A percentile compares a stretch with the other conserved stretches of the same genome.
Conservation (phyloP, 2,797 vertebrate genomes). For the Alauda arvensis region DNA sequence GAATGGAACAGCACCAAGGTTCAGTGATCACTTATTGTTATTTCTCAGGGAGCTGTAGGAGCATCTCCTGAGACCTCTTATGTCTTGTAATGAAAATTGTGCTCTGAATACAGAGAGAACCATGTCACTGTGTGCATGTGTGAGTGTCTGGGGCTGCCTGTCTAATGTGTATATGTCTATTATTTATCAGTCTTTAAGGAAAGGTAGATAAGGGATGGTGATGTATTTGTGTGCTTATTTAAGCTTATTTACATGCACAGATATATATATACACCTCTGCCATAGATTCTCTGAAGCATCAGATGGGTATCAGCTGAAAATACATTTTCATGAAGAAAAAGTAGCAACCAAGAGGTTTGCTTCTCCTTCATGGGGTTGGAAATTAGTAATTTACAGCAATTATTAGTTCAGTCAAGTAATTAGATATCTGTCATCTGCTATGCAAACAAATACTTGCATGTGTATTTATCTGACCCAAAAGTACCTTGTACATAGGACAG, state of each 20-base stretch:
- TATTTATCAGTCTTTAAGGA: background rate
- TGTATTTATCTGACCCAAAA: background rate
- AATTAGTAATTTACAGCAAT: background rate
- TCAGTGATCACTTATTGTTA: background rate
- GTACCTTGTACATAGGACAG: background rate
- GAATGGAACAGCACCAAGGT: background rate
- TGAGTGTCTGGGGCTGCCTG: background rate
- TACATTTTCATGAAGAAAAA: background rate
- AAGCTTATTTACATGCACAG: background rate
- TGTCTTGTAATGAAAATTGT: constrained; percentile 2
- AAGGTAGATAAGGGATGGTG: background rate
- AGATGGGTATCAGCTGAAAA: background rate
- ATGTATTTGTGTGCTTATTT: background rate
- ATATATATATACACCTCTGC: background rate
- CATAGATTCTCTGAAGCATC: background rate
- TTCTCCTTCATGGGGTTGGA: background rate
- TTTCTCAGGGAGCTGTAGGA: background rate
- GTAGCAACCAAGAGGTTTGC: background rate
- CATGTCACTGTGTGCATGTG: background rate
- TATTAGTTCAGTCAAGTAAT: background rate
- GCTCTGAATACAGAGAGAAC: background rate
- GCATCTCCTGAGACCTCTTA: background rate
- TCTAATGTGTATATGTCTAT: background rate
- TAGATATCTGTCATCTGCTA: background rate
- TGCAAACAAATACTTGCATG: background rate